Base-by-base conservation (phyloP, 2,797 vertebrate species). In the Siniperca undulata region DNA sequence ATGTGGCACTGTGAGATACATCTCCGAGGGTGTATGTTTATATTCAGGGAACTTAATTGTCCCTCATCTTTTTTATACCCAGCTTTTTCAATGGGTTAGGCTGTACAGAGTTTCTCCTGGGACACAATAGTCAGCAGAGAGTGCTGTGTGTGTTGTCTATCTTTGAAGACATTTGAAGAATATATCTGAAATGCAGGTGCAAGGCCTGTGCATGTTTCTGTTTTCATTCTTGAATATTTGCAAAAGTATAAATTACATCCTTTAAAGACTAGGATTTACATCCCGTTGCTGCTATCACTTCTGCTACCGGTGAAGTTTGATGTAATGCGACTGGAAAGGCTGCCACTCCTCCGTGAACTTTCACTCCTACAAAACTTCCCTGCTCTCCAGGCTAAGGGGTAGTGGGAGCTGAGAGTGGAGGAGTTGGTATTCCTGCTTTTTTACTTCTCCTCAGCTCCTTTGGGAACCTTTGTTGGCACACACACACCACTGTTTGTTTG, bases 381-480 rank as follows among this genome's bases (percentile, higher is more conserved):
- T 30, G 58, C 76, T 78, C 77, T 46, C 24, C 44, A 0, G 42
- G 73, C 78, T 70, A 64, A 69, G 42, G 48, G 78, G 74, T 36
- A 40, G 78, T 44, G 68, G 69, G 80, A 83, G 80, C 83, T 82
- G 77, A 78, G 70, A 44, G 74, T 13, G 68, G 67, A 79, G 55
- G 50, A 77, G 60, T 62, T 56, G n/a, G 53, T 60, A 27, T 70
- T 89, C 78, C 72, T 83, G 52, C 78, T 79, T 69, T 77, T 85
- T 76, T 53, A 36, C 65, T 70, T 85, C 77, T 88, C 50, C 70
- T 44, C 56, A 0, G 1, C 79, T 93, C 91, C 86, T 86, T 22
- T 64, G 88, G 87, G 92, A 88, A 16, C 30, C 80, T 72, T 78
- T 90, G 85, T 90, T 92, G 88, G 86, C 80, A 87, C 81, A 89